Base-by-base conservation (phyloP, 2,888 invertebrate genomes). In the Chrysolina haemoptera region DNA sequence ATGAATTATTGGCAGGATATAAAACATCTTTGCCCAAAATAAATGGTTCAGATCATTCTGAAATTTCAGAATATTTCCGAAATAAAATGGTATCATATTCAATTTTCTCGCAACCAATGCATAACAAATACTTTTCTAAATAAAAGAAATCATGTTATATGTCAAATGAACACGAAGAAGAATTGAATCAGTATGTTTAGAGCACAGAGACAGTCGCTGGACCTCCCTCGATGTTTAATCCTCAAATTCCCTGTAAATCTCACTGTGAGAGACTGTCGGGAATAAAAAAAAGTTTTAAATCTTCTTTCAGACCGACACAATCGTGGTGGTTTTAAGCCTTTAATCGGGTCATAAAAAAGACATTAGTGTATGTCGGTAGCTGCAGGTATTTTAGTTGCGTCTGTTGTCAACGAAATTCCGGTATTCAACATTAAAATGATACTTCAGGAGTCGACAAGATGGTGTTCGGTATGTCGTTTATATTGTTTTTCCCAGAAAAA, bases 321-420 rank as follows among this genome's bases (percentile, higher is more conserved):
- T 62, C 66, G 35, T 50, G 18, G 75, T 72, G 63, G 67, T 71
- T 65, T 64, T 69, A 72, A 68, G 64, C 62, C 70, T 55, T 48
- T 76, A 75, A 71, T 73, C 75, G 66, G 53, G 71, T 70, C 70
- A 78, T 78, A 78, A 78, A 78, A 78, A 76, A 71, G 78, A 78
- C 78, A 76, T 78, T 78, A 78, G 75, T 67, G 76, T 76, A 75
- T 73, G 74, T 69, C 75, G 70, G 78, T 75, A 75, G 78, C 78
- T 65, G 73, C 46, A 71, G 70, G 69, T 76, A 78, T 78, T 78
- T 74, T 63, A 72, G 68, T 55, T 66, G 69, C 69, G 65, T 68
- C 48, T 75, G 68, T 48, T 68, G 50, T 67, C 43, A 67, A 71
- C 69, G 48, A 53, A 71, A 75, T 77, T 70, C 71, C 74, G 59